phyloP scores from a whole-genome alignment of 2,113 vertebrate genomes.

The Coregonus clupeaformis region DNA sequence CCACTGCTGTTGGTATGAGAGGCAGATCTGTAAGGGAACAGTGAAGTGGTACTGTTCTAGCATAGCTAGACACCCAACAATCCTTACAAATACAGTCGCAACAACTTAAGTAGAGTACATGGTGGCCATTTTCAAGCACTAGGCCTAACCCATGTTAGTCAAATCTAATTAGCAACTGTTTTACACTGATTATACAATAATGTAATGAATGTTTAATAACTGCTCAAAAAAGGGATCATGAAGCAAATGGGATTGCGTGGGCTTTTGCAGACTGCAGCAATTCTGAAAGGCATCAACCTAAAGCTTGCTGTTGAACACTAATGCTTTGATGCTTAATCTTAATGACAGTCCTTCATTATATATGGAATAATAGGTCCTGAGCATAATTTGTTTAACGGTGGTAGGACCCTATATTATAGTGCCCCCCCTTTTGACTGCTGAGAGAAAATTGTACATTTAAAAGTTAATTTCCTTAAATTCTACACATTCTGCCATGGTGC shows the following conservation, averaged over 20 bases:
- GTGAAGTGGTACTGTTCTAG: too few relatives aligned
- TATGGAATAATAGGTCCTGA: slow-evolving; percentile 39
- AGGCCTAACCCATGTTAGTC: not conserved
- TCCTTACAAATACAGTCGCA: not conserved
- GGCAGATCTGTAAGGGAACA: not conserved
- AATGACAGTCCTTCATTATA: slow-evolving; percentile 51
- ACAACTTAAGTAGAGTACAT: not conserved
- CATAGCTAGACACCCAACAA: not conserved
- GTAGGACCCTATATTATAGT: slow-evolving; percentile 12
- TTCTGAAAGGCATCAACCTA: slow-evolving; percentile 35
- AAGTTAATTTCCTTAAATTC: too few relatives aligned
- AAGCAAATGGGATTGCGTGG: slow-evolving; percentile 24
- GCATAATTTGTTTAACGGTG: slow-evolving; percentile 25
- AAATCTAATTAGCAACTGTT: slow-evolving; percentile 19
- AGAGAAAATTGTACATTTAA: too few relatives aligned
- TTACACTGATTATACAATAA: slow-evolving; percentile 22
- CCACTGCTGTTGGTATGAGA: not conserved
- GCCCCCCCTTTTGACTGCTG: too few relatives aligned
- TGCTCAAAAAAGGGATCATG: slow-evolving; percentile 23
- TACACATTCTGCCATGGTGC: too few relatives aligned
- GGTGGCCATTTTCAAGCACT: not conserved
- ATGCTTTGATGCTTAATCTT: slow-evolving; percentile 41
- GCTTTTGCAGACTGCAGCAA: slow-evolving; percentile 28
- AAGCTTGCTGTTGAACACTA: slow-evolving; percentile 22
- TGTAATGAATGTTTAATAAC: slow-evolving; percentile 44